phyloP scores from a whole-genome alignment of 2,888 invertebrate species.

The Cephus pulcher region DNA sequence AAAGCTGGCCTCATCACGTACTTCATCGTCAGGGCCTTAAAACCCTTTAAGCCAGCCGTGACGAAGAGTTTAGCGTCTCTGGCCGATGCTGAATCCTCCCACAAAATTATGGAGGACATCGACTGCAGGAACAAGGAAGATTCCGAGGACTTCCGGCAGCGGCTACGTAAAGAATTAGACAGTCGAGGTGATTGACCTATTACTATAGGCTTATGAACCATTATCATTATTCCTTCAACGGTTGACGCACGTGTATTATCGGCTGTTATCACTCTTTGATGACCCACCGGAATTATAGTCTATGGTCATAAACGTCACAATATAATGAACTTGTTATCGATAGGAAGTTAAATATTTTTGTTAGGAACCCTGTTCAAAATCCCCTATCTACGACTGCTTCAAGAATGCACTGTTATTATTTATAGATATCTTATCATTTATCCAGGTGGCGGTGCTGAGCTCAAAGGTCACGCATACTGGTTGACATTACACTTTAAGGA shows the following conservation, averaged over 20 bases:
- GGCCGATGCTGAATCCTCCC: constrained; percentile 50
- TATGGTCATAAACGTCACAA: neutral
- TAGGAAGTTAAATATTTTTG: neutral
- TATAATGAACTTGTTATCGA: neutral
- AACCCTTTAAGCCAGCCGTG: constrained; percentile 70
- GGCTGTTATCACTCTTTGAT: neutral
- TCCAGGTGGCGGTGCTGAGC: constrained; percentile 68
- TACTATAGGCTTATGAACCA: neutral
- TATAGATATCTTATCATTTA: neutral
- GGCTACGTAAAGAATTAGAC: constrained; percentile 85
- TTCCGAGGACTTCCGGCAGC: constrained; percentile 83
- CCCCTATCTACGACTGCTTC: too few relatives aligned
- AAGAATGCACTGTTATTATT: neutral
- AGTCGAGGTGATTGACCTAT: constrained; percentile 82
- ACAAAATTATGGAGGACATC: constrained; percentile 42
- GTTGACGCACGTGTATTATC: neutral
- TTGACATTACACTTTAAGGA: constrained; percentile 77
- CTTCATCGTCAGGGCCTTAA: constrained; percentile 88
- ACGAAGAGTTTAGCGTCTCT: constrained; percentile 59
- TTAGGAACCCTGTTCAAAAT: neutral
- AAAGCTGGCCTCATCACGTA: constrained; percentile 92
- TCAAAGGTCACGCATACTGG: constrained; percentile 76
- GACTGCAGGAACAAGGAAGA: constrained; percentile 66
- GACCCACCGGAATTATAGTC: neutral
- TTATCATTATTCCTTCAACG: neutral